Base-by-base conservation (phyloP, 30 jellyfish, hydroid and myxozoan species). In the Mastigias papua region DNA sequence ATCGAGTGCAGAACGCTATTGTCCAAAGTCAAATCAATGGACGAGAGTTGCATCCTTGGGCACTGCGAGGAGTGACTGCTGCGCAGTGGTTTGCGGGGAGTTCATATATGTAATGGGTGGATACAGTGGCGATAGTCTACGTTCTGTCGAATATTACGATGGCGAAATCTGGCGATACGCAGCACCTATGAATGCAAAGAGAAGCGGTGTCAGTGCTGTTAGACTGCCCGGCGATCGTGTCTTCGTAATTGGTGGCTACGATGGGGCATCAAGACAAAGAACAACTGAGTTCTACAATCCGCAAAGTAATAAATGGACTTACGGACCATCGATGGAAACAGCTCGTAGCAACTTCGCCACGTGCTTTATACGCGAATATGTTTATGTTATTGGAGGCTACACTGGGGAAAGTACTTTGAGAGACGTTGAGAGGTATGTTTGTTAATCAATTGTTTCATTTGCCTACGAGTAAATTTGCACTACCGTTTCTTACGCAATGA, bases 141-240 rank as follows among this genome's bases (percentile, higher is more conserved):
- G 92, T 29, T 87, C 94, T 16, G 88, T 93, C 28, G 98, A 92
- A 83, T 80, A 69, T 35, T 92, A 92, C 86, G 92, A 92, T 32
- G 81, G 91, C 29, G 95, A 51, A 11, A 23, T 68, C 0, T 92
- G 98, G 98, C 60, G 89, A 0, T 75, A 73, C 86, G 80, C 89
- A 34, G 35, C 91, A 16, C 92, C 91, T 31, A 71, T 92, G 88
- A 80, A 75, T 25, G 29, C 90, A 22, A 87, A 81, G 49, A 78
- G 98, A 61, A 92, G 98, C 60, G 98, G 98, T 27, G 98, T 96
- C n/a, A 84, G 93, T 9, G 93, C 95, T 17, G 97, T 92, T 9
- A n/a, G 81, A 30, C 33, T 92, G 28, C 89, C 93, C 42, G 97
- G 81, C 28, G 90, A 89, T 25, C 89, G 90, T 50, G 81, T 92